phyloP scores from a whole-genome alignment of 2,797 vertebrate species.

The Diplodus sargus region DNA sequence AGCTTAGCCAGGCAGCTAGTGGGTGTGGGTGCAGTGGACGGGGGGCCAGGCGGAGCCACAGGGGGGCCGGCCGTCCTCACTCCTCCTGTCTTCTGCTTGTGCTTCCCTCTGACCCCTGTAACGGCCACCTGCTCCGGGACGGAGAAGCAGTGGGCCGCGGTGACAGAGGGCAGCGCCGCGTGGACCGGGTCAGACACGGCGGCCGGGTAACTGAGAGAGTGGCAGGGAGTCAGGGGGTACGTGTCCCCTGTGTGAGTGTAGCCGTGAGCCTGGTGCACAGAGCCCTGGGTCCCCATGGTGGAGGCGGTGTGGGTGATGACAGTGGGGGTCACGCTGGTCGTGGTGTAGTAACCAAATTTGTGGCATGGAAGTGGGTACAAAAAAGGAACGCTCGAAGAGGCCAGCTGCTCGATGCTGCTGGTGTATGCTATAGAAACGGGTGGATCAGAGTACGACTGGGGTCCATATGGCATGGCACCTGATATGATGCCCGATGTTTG shows the following conservation, averaged over 20 bases:
- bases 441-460: conserved; percentile 61
- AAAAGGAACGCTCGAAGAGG: conserved; percentile 75
- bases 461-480: conserved; percentile 67
- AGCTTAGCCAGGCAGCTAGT: conserved; percentile 89
- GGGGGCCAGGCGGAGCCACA: conserved; percentile 22
- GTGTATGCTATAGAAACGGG: conserved; percentile 58
- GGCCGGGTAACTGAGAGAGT: conserved; percentile 70
- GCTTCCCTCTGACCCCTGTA: conserved; percentile 64
- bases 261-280: conserved; percentile 51
- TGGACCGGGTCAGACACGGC: conserved; percentile 51
- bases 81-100: conserved; percentile 79
- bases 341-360: conserved; percentile 82
- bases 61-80: conserved; percentile 54
- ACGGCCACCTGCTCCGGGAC: conserved; percentile 70
- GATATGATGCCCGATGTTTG: conserved; percentile 71
- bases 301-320: conserved; percentile 83
- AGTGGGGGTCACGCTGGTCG: conserved; percentile 60
- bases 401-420: conserved; percentile 46
- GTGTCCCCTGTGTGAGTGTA: conserved; percentile 71
- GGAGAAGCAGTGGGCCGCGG: conserved; percentile 75
- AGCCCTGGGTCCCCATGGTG: conserved; percentile 54
- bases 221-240: conserved; percentile 67
- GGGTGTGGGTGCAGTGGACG: conserved; percentile 51
- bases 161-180: conserved; percentile 53
- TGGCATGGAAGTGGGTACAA: conserved; percentile 74